Evolutionary conservation across 2,797 vertebrate genomes (phyloP).

Genomic region (Labeo calbasu): DNA sequence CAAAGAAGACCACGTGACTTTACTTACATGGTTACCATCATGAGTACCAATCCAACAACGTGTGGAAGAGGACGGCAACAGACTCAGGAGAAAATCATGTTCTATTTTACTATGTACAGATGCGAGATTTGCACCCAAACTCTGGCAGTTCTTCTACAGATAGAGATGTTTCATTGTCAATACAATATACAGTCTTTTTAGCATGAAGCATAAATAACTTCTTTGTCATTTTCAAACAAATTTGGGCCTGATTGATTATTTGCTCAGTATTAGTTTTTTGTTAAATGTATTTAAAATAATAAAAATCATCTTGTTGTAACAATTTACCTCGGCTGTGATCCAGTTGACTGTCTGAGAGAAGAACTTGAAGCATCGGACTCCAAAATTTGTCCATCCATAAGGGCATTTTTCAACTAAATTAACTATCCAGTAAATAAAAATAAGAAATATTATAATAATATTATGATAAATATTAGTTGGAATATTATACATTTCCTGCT

Average conservation of each 20-base stretch:
- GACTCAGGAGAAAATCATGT: background rate
- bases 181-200: background rate
- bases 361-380: background rate
- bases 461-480: too few species aligned
- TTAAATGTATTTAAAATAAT: background rate
- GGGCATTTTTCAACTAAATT: background rate
- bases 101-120: background rate
- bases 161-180: background rate
- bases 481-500: too few species aligned
- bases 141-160: background rate
- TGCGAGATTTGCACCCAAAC: background rate
- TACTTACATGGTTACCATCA: too few species aligned
- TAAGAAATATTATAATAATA: too few species aligned
- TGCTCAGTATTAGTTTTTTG: background rate
- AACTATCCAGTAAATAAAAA: background rate
- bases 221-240: background rate
- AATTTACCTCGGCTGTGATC: slow-evolving; percentile 2
- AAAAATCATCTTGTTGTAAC: background rate
- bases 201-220: background rate
- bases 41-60: too few species aligned
- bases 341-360: background rate
- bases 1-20: too few species aligned
- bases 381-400: accelerated
- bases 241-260: background rate
- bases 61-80: background rate